Percentiles rank a stretch among this genome's conserved stretches.
These are phyloP conservation scores for Ctenochaetus hawaiiensis DNA, from an alignment of 2,797 vertebrate genomes.

Conservation along the genomic window DNA sequence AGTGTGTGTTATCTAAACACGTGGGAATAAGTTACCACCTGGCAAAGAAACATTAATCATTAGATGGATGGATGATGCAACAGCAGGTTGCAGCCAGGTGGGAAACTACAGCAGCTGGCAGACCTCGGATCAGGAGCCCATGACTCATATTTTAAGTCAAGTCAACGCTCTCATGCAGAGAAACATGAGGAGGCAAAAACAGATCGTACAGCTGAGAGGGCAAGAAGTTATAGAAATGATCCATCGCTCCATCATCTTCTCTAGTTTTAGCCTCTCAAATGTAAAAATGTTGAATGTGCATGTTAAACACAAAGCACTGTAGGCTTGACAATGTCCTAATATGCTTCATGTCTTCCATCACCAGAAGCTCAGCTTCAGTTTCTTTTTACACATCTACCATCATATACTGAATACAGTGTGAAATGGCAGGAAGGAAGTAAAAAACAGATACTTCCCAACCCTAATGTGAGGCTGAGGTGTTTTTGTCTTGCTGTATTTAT, in stretches of 20 bases:
- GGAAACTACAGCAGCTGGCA: conserved; percentile 67
- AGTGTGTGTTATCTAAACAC: conserved; percentile 47
- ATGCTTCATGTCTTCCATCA: too few relatives aligned
- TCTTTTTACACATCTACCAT: too few relatives aligned
- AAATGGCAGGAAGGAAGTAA: too few relatives aligned
- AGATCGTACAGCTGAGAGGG: neutral
- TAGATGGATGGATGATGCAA: conserved; percentile 68
- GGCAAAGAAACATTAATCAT: conserved; percentile 71
- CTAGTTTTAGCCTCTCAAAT: neutral
- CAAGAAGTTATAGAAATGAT: neutral
- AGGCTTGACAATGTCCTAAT: too few relatives aligned
- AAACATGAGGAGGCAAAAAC: conserved; percentile 21
- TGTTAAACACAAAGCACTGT: too few relatives aligned
- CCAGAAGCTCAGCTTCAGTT: too few relatives aligned
- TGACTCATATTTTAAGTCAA: conserved; percentile 32
- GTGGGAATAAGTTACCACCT: conserved; percentile 66
- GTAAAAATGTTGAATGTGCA: too few relatives aligned
- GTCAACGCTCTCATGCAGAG: conserved; percentile 2
- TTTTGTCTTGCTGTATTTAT: neutral
- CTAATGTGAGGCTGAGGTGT: too few relatives aligned
- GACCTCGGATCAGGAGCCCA: conserved; percentile 31
- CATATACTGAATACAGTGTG: too few relatives aligned
- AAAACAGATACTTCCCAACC: too few relatives aligned
- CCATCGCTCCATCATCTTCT: neutral
- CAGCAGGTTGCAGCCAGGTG: conserved; percentile 49